Base-by-base conservation (phyloP, 1,140 invertebrate genomes). In the Microvelia longipes region DNA sequence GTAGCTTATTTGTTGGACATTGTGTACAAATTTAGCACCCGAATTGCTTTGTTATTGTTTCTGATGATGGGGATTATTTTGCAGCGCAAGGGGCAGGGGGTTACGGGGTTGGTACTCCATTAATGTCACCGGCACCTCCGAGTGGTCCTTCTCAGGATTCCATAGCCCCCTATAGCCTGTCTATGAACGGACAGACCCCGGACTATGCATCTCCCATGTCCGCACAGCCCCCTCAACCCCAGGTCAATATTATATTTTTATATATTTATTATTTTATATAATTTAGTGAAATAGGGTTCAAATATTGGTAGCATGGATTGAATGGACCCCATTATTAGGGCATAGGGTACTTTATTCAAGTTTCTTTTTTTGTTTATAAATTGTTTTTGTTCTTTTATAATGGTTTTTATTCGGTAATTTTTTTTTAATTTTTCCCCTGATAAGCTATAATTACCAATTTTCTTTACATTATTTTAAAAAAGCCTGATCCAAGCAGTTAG, bases 91-190 rank as follows among this genome's bases (percentile, higher is more conserved):
- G 62, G 62, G 62, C 62, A 5, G 5, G 24, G 62, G 62, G 15
- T 5, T 64, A 64, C 62, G 25, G 15, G 24, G 11, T 15, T 1
- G 89, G 92, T 68, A 94, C 91, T 75, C 91, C 91, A 63, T 92
- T 95, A 90, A 93, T 95, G 90, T 93, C 91, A 70, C 92, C 92
- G 73, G 92, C 92, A 76, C 91, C 92, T 60, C 89, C 72, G 80
- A 83, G 62, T 82, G 66, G 80, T 35, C 83, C 66, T 79, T 82
- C 66, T 79, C 90, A 93, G 79, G 92, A 94, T 79, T 90, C 89
- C 75, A 92, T 93, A 84, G 90, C 90, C 30, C 62, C 62, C 11
- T 94, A 94, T 80, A 88, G 88, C 71, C 90, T 94, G 85, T 89
- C 88, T 35, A 90, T 91, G 75, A 88, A 88, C 72, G 88, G 90